These are phyloP conservation scores for Chironomus riparius DNA, from an alignment of 2,888 invertebrate genomes.

Conservation along the genomic window DNA sequence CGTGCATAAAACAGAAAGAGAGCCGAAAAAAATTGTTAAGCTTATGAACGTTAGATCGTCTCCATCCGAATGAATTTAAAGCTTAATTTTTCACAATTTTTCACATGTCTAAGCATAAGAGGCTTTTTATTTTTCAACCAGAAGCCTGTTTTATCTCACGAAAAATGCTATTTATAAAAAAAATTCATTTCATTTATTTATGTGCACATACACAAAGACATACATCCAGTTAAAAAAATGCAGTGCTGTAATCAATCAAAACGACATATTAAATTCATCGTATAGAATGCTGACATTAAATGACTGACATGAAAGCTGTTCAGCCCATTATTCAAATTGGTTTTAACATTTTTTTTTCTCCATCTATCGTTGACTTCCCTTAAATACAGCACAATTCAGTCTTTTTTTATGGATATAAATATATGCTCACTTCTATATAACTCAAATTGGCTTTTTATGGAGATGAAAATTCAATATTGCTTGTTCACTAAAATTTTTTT, in stretches of 20 bases:
- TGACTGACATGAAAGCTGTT: slow-evolving; percentile 22
- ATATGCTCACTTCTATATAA: neutral
- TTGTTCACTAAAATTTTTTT: too few relatives aligned
- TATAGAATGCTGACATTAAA: slow-evolving; percentile 13
- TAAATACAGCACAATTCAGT: too few relatives aligned
- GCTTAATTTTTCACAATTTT: slow-evolving; percentile 11
- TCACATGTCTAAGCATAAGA: neutral
- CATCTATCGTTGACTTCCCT: neutral
- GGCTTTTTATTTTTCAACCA: neutral
- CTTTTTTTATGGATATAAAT: neutral
- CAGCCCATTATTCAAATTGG: slow-evolving; percentile 25
- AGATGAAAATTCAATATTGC: too few relatives aligned
- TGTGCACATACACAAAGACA: neutral
- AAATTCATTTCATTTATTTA: too few relatives aligned
- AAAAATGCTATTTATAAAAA: too few relatives aligned
- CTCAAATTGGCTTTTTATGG: neutral
- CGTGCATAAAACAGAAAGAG: too few relatives aligned
- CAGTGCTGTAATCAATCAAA: slow-evolving; percentile 20
- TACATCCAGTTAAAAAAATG: neutral
- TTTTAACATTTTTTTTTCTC: slow-evolving; percentile 4
- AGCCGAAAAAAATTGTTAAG: too few relatives aligned
- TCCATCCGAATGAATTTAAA: slow-evolving; percentile 1
- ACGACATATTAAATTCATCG: slow-evolving; percentile 21
- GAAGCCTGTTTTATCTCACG: too few relatives aligned
- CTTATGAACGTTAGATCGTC: neutral